These are phyloP conservation scores for Brotula barbata DNA, from an alignment of 2,797 vertebrate species.

Conservation along the genomic window DNA sequence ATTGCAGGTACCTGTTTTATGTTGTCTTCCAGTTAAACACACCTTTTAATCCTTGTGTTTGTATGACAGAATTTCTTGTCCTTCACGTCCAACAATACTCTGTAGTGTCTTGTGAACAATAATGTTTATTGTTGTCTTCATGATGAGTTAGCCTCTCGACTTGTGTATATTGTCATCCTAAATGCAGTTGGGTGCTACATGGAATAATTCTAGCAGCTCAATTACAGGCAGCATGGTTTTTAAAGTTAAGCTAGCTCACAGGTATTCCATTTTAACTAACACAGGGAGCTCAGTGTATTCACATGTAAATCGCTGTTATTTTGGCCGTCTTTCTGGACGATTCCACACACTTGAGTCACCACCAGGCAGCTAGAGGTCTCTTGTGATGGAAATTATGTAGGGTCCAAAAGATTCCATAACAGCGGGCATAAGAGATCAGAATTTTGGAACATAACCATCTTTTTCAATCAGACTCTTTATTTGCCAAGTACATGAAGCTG, in stretches of 20 bases:
- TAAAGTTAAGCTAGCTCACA: neutral
- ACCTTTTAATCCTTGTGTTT: no score
- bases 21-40: no score
- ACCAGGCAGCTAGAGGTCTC: conserved; percentile 4
- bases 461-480: no score
- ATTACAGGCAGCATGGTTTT: neutral
- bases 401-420: no score
- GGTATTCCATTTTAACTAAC: neutral
- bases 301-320: conserved; percentile 39
- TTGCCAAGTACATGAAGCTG: no score
- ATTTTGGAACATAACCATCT: no score
- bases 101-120: neutral
- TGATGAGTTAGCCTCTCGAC: neutral
- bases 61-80: no score
- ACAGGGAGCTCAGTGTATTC: conserved; percentile 10
- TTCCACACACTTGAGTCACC: conserved; percentile 6
- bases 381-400: neutral
- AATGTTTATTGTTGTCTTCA: neutral
- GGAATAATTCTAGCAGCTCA: neutral
- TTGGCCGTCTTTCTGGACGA: conserved; percentile 17
- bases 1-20: no score
- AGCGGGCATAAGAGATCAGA: no score
- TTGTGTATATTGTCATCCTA: neutral
- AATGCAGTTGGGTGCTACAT: neutral
- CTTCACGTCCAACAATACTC: no score